A percentile compares a stretch with the other conserved stretches of the same genome.
These are phyloP conservation scores for Chironomus riparius DNA, from an alignment of 2,888 invertebrate species.

Conservation along the genomic window DNA sequence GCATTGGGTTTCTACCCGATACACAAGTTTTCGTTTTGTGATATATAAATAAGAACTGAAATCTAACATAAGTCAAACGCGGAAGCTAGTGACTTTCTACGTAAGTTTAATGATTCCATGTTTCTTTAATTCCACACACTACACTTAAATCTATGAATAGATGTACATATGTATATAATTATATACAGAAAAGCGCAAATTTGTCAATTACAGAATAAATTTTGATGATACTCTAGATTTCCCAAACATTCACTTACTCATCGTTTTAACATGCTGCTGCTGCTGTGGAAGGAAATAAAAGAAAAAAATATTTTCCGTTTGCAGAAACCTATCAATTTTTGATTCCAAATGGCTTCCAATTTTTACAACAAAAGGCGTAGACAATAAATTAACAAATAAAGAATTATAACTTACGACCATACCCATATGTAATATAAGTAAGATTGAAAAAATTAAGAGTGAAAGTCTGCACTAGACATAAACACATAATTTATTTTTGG, in stretches of 20 bases:
- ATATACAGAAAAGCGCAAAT: not conserved
- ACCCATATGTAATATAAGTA: not conserved
- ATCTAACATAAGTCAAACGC: too few relatives aligned
- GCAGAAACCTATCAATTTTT: slow-evolving; percentile 12
- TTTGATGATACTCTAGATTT: not conserved
- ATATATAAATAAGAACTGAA: too few relatives aligned
- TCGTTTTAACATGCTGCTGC: not conserved
- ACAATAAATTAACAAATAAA: not conserved
- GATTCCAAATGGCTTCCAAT: not conserved
- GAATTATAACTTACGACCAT: not conserved
- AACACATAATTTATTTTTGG: slow-evolving; percentile 22
- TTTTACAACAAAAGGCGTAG: not conserved
- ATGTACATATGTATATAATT: not conserved
- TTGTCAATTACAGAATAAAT: not conserved
- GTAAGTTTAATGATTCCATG: slow-evolving; percentile 4
- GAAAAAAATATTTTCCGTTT: slow-evolving; percentile 1
- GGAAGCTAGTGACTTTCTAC: too few relatives aligned
- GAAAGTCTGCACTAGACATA: slow-evolving; percentile 18
- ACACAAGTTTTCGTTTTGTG: too few relatives aligned
- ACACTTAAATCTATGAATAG: not conserved
- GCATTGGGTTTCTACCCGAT: too few relatives aligned
- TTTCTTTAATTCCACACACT: not conserved
- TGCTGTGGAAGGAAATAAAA: not conserved
- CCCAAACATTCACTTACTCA: not conserved
- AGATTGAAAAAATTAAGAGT: not conserved